A percentile compares a stretch with the other conserved stretches of the same genome.
Conservation (phyloP, 2,113 vertebrate genomes). For the Oxyruncus cristatus region DNA sequence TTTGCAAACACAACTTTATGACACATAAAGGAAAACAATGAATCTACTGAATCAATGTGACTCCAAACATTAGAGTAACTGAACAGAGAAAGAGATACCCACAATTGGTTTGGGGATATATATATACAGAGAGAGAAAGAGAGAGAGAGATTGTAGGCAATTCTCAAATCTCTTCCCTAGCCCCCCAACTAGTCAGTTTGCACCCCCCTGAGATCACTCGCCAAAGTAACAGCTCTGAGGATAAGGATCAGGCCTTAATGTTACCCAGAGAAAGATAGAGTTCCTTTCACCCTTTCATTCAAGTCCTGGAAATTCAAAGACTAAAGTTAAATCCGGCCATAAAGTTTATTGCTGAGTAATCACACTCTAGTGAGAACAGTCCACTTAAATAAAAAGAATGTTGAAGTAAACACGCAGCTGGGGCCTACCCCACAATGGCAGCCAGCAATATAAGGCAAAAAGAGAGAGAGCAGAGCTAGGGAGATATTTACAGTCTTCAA, state of each 20-base stretch:
- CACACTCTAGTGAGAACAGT: constrained; percentile 82
- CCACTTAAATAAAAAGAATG: constrained; percentile 77
- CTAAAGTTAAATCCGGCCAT: constrained; percentile 83
- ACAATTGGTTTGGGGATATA: neutral
- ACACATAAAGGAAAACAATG: constrained; percentile 64
- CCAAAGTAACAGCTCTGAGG: constrained; percentile 2
- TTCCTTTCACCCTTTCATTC: constrained; percentile 74
- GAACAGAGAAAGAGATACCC: neutral
- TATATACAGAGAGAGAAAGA: neutral
- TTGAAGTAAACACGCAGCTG: constrained; percentile 77
- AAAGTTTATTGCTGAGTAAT: constrained; percentile 86
- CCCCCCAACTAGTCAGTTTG: neutral
- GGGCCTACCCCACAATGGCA: constrained; percentile 74
- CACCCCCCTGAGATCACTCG: neutral
- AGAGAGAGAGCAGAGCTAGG: constrained; percentile 14
- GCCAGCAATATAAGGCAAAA: constrained; percentile 39
- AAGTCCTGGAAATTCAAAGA: constrained; percentile 81
- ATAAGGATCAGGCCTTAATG: constrained; percentile 56
- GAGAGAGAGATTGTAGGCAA: neutral
- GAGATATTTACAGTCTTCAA: constrained; percentile 61
- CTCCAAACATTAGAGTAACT: neutral
- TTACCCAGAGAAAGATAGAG: constrained; percentile 62
- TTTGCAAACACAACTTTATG: constrained; percentile 62
- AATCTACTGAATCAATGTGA: constrained; percentile 28
- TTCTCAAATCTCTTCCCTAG: neutral